Evolutionary conservation across 1,140 invertebrate species (phyloP), one percentile per base, ranked within the genome.

Genomic region (Drosophila tsacasi): DNA sequence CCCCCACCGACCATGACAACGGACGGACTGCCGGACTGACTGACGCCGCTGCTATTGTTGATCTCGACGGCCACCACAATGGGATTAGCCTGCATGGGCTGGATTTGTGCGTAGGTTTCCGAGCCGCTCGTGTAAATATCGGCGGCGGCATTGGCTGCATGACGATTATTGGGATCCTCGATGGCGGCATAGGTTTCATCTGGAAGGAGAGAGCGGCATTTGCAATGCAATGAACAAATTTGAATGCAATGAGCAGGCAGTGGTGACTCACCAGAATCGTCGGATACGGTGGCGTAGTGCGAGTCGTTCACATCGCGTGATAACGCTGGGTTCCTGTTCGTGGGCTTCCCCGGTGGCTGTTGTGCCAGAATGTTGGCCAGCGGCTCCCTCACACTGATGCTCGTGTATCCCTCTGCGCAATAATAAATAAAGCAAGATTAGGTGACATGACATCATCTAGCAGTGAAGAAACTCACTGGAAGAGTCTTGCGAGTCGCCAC

Each of bases 121-220:
- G 96, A 97, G n/a, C 96, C 97, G 83, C 96, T 96, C 0, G 95
- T 96, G 66, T 97, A 97, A 7, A 96, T 91, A 62, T 93, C 92
- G 40, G 78, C 71, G 30, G 76, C 71, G 44, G 76, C 62, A 63
- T 83, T 92, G 59, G 93, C 93, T 75, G 95, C 95, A 57, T 95
- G 95, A 52, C 93, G 93, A 78, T 95, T 96, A 50, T 95, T 95
- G 64, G 95, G 96, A 84, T 98, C 97, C 76, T 97, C 97, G 64
- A 97, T 97, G 5, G 97, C 97, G 2, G 97, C 97, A 93, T 98
- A 98, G 94, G 97, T 97, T 93, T 98, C 97, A 93, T 98, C 97
- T 96, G 19, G 0, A 55, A 60, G 12, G 5, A 0, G 12, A 0
- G 12, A 21, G 3, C 8, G 6, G 13, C 13, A 47, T 23, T 15